Base-by-base conservation (phyloP, 2,797 vertebrate species). In the Parotocinclus haroldoi region DNA sequence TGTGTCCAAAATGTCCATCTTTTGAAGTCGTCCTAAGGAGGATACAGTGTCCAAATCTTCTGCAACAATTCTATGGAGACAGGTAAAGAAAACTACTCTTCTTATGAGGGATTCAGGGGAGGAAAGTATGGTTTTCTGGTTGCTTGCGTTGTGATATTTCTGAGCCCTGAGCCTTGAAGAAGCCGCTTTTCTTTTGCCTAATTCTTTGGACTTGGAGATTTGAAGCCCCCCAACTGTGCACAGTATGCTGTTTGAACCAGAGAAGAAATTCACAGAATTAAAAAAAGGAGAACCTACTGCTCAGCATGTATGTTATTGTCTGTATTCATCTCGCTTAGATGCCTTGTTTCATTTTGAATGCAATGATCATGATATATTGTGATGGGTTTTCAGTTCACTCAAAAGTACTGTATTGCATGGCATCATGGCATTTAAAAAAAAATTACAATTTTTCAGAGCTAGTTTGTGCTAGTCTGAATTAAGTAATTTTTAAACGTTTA, bases 171-270 rank as follows among this genome's bases (percentile, higher is more conserved):
- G 87, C 89, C 87, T 87, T 87, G 81, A 89, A 91, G 89, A 91
- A 90, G 88, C 83, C 81, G 86, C 87, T 88, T 89, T 90, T 89
- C 87, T 89, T 84, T 80, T 66, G 80, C 86, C 85, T 88, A 89
- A 89, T 89, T 90, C 90, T 90, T 86, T 89, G 85, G 88, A 89
- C 87, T 82, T 87, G 86, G 82, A 85, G 89, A 89, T 91, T 90
- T 92, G 90, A 91, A 90, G 89, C 88, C 89, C 91, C 91, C 91
- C 91, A 85, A 88, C 90, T 78, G 91, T 89, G 91, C 87, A 85
- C 87, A 81, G 87, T 88, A 72, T 78, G 85, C 79, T 88, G 88
- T 92, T 91, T 91, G 87, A 91, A 90, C 86, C 81, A 71, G 74
- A 77, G 64, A 85, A 85, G 79, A 87, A 90, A 89, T 89, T 88